Percentiles rank a stretch among this genome's conserved stretches.
These are phyloP conservation scores for Sebastes melanostomus DNA, from an alignment of 2,797 vertebrate genomes.

Conservation along the genomic window DNA sequence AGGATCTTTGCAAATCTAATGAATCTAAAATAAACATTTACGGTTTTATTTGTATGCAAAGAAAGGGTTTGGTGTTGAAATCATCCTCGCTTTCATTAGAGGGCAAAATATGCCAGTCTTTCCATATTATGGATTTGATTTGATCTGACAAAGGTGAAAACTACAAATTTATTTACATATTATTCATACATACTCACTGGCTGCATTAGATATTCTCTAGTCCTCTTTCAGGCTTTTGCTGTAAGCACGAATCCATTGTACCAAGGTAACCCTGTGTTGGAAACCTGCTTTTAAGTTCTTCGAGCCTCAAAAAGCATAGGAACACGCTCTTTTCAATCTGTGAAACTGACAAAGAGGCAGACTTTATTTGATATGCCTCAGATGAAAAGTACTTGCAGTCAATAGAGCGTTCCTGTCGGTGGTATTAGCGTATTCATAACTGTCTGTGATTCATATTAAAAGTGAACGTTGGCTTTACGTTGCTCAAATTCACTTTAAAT, in stretches of 20 bases:
- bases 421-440: background rate
- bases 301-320: slow-evolving; percentile 15
- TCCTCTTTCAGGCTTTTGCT: background rate
- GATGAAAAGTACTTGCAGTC: slow-evolving; percentile 8
- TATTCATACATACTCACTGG: background rate
- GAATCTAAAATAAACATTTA: background rate
- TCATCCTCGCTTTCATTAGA: background rate
- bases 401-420: slow-evolving; percentile 8
- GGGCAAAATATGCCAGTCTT: background rate
- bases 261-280: background rate
- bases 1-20: slow-evolving; percentile 10
- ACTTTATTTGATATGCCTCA: background rate
- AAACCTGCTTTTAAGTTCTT: slow-evolving; percentile 16
- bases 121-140: slow-evolving; percentile 17
- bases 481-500: background rate
- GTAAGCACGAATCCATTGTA: slow-evolving; percentile 11
- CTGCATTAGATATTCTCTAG: slow-evolving; percentile 20
- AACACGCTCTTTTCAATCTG: slow-evolving; percentile 13
- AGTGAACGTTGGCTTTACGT: background rate
- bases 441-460: background rate
- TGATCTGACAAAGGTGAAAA: slow-evolving; percentile 30
- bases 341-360: slow-evolving; percentile 2
- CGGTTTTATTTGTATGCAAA: slow-evolving; percentile 4
- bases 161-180: slow-evolving; percentile 1
- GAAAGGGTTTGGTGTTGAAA: background rate